Percentiles rank a stretch among this genome's conserved stretches.
These are phyloP conservation scores for Poecilia velifera DNA, from an alignment of 2,797 vertebrate genomes.

Conservation along the genomic window DNA sequence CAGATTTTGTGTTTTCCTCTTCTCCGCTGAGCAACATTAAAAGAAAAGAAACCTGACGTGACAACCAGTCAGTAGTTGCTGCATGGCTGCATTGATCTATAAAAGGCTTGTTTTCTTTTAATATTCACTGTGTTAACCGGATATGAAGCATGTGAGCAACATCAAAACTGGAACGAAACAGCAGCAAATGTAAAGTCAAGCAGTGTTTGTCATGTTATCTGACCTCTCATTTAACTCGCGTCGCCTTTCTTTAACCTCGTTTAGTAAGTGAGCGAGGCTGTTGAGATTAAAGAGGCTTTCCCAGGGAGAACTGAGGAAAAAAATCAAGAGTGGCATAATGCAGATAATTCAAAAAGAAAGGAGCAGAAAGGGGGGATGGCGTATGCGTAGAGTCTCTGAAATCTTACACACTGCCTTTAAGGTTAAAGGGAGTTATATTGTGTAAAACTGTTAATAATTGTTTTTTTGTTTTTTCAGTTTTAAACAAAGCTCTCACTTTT, in stretches of 20 bases:
- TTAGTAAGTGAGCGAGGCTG: conserved; percentile 31
- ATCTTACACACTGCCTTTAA: background rate
- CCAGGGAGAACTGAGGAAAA: conserved; percentile 36
- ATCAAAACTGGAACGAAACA: conserved; percentile 14
- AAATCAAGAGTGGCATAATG: conserved; percentile 32
- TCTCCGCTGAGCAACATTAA: conserved; percentile 9
- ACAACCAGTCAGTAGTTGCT: background rate
- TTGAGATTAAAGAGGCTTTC: conserved; percentile 51
- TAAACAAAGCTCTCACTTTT: no score
- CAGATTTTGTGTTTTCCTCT: background rate
- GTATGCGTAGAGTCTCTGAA: background rate
- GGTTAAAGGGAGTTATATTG: background rate
- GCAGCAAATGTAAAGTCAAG: conserved; percentile 17
- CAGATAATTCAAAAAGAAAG: conserved; percentile 15
- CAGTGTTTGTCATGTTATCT: conserved; percentile 41
- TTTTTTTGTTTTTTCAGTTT: no score
- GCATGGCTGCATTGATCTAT: background rate
- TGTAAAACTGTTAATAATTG: no score
- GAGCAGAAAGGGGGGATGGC: background rate
- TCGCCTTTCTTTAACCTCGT: conserved; percentile 58
- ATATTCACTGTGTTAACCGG: conserved; percentile 9
- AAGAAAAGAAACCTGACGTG: background rate
- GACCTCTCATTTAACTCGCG: conserved; percentile 49
- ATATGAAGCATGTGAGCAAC: conserved; percentile 4
- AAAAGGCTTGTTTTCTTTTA: background rate